Evolutionary conservation across 2,888 invertebrate genomes (phyloP).

Genomic region (Ferdinandea cuprea): DNA sequence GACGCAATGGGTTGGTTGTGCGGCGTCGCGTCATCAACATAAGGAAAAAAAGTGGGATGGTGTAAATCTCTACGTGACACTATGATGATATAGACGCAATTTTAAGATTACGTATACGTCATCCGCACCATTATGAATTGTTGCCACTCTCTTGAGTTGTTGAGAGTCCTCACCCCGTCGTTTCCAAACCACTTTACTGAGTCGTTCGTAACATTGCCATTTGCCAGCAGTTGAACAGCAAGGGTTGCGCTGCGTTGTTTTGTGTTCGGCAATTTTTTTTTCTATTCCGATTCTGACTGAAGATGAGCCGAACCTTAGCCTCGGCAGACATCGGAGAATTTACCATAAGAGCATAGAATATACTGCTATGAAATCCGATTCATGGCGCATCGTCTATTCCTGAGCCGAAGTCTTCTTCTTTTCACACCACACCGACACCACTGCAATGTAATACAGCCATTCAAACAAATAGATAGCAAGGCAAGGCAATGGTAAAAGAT

Average conservation of each 20-base stretch:
- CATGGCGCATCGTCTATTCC: slow-evolving; percentile 34
- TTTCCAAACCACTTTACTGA: slow-evolving; percentile 45
- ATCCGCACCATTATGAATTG: slow-evolving; percentile 54
- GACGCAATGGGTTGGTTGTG: slow-evolving; percentile 28
- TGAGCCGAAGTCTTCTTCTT: slow-evolving; percentile 43
- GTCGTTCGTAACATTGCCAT: slow-evolving; percentile 35
- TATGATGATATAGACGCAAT: slow-evolving; percentile 63
- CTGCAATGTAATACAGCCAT: slow-evolving; percentile 18
- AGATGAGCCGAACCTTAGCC: slow-evolving; percentile 32
- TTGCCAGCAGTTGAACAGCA: slow-evolving; percentile 20
- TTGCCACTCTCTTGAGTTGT: slow-evolving; percentile 45
- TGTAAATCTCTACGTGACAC: slow-evolving; percentile 59
- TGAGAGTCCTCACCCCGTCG: slow-evolving; percentile 2
- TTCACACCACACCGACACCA: slow-evolving; percentile 33
- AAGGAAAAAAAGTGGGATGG: slow-evolving; percentile 8
- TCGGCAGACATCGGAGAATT: slow-evolving; percentile 32
- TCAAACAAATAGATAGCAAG: slow-evolving; percentile 5
- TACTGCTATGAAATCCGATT: background rate
- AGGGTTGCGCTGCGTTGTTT: slow-evolving; percentile 8
- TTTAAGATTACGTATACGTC: slow-evolving; percentile 68
- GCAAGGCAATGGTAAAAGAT: slow-evolving; percentile 34
- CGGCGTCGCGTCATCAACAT: background rate
- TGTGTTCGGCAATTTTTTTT: slow-evolving; percentile 9
- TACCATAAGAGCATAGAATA: slow-evolving; percentile 1
- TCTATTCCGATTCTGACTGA: slow-evolving; percentile 34